These are phyloP conservation scores for Hydropsyche tenuis DNA, from an alignment of 1,140 invertebrate genomes.

Conservation along the genomic window DNA sequence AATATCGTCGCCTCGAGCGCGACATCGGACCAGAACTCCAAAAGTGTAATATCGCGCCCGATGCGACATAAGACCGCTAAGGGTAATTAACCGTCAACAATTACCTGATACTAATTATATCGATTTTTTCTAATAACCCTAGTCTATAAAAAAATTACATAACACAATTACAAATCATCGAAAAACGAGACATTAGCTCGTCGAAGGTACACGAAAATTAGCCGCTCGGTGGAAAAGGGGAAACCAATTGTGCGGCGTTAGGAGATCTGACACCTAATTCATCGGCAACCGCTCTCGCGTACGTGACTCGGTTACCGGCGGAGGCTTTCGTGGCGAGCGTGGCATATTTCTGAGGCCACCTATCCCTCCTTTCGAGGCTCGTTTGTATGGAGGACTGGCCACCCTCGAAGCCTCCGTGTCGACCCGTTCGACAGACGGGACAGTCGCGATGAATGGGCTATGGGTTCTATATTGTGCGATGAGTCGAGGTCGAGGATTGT, in stretches of 20 bases:
- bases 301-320: conserved; percentile 38
- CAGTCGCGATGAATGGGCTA: conserved; percentile 22
- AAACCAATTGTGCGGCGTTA: conserved; percentile 41
- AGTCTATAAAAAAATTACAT: too few species aligned
- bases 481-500: background rate
- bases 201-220: conserved; percentile 38
- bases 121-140: too few species aligned
- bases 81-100: too few species aligned
- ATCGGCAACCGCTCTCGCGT: conserved; percentile 37
- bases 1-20: too few species aligned
- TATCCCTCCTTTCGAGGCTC: too few species aligned
- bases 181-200: conserved; percentile 19
- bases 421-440: conserved; percentile 4
- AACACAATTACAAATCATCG: too few species aligned
- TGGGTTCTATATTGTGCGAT: background rate
- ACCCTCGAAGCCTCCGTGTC: background rate
- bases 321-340: conserved; percentile 17
- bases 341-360: conserved; percentile 23
- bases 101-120: too few species aligned
- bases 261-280: conserved; percentile 43
- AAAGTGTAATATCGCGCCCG: too few species aligned
- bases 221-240: conserved; percentile 27
- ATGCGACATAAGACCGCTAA: too few species aligned
- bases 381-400: too few species aligned
- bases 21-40: too few species aligned